Evolutionary conservation across 2,888 invertebrate genomes (phyloP), one percentile per base, ranked within the genome.

Genomic region (Pachymerium ferrugineum): DNA sequence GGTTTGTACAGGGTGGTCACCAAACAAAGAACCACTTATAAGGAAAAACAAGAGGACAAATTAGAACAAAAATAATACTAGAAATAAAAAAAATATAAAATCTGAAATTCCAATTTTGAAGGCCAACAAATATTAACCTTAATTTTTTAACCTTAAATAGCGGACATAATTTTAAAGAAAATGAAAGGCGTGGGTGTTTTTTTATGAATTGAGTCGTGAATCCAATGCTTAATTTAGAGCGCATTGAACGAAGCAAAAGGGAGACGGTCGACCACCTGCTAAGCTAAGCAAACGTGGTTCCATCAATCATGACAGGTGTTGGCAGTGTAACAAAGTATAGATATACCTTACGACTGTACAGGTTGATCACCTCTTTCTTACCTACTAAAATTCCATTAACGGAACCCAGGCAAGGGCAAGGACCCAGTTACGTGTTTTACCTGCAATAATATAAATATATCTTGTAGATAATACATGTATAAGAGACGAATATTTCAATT

Each of bases 11-110:
- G 14, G 42, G 42, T 42, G 42, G 42, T 42, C 42, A 42, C 42
- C 42, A 42, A 42, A 42, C 42, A 42, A 42, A 42, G 42, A 42
- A 42, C 42, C 42, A 42, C 42, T 42, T 42, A 42, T 42, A 42
- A 42, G 42, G 42, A 42, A 42, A 42, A 42, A 42, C 5, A 5
- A 42, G 42, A 14, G 42, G 16, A 42, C 16, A 42, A 42, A n/a
- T n/a, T n/a, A 42, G 42, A 16, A 42, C 42, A 42, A 42, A 42
- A n/a, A n/a, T n/a, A 14, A 8, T 16, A 5, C 42, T n/a, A n/a
- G n/a, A n/a, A n/a, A n/a, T n/a, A n/a, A n/a, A 42, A 42, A 42
- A 42, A 42, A 42, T n/a, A 42, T 14, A 42, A 42, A 42, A 42
- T 33, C 33, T 8, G 12, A 33, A 33, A 33, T 6, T 33, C 12